phyloP scores from a whole-genome alignment of 1,140 invertebrate species.

The Zaprionus nigranus region DNA sequence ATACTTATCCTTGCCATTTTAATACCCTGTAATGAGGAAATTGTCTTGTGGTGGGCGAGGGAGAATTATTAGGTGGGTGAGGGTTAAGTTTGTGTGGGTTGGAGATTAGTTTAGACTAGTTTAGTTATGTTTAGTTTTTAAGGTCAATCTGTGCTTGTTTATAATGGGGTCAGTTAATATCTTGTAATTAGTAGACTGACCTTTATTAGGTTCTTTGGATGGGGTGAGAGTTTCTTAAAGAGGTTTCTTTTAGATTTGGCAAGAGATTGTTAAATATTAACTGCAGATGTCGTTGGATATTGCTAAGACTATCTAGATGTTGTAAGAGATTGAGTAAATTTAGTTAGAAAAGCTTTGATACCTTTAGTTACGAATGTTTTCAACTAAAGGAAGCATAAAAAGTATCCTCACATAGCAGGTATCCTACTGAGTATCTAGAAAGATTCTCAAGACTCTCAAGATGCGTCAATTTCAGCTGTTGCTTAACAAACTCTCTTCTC shows the following conservation, averaged over 20 bases:
- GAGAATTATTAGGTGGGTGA: not conserved
- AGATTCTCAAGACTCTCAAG: not conserved
- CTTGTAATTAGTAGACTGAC: not conserved
- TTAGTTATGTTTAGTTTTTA: too few relatives aligned
- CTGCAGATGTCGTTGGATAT: too few relatives aligned
- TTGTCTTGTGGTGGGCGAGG: not conserved
- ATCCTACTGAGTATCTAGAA: too few relatives aligned
- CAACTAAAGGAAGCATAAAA: too few relatives aligned
- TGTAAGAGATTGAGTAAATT: too few relatives aligned
- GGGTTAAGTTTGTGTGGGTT: not conserved
- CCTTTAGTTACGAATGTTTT: too few relatives aligned
- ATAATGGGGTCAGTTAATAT: not conserved
- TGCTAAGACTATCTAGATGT: rapidly evolving
- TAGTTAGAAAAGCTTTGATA: too few relatives aligned
- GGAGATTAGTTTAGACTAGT: not conserved
- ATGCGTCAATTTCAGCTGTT: slow-evolving; percentile 20
- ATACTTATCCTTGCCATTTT: slow-evolving; percentile 4
- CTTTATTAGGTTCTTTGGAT: not conserved
- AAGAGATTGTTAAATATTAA: too few relatives aligned
- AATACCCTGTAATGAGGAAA: slow-evolving; percentile 3
- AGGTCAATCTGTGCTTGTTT: slow-evolving; percentile 1
- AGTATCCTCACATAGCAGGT: too few relatives aligned
- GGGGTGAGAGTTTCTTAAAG: not conserved
- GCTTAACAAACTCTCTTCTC: not conserved
- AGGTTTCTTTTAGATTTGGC: too few relatives aligned